Conservation (phyloP, 2,113 vertebrate genomes). For the Elaphurus davidianus region DNA sequence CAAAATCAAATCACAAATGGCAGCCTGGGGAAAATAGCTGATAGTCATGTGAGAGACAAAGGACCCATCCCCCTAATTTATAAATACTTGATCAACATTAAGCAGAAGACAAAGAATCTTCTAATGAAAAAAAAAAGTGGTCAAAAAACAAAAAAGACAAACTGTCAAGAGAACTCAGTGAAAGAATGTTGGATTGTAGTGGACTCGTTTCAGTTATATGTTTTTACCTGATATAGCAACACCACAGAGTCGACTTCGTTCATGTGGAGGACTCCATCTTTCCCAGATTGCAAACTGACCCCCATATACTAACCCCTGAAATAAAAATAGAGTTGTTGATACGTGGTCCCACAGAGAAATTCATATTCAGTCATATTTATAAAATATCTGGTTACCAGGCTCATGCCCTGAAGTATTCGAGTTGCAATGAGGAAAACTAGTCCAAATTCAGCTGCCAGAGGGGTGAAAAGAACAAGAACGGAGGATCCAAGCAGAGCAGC, state of each 20-base stretch:
- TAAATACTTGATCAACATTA: not conserved
- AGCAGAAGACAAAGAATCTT: not conserved
- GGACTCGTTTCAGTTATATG: fast-evolving
- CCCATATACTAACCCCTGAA: conserved; percentile 83
- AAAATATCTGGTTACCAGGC: conserved; percentile 33
- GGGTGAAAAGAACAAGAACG: conserved; percentile 81
- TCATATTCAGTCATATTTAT: not conserved
- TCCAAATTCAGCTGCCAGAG: conserved; percentile 76
- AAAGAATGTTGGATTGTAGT: not conserved
- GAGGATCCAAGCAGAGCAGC: conserved; percentile 82
- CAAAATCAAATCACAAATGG: not conserved
- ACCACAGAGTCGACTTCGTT: conserved; percentile 82
- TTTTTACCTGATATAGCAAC: conserved; percentile 77
- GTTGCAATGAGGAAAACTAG: not conserved
- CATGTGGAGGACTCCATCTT: conserved; percentile 86
- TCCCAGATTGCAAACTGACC: conserved; percentile 88
- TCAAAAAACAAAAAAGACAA: not conserved
- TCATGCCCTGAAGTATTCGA: conserved; percentile 10
- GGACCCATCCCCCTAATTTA: not conserved
- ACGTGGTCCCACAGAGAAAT: not conserved
- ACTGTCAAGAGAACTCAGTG: not conserved
- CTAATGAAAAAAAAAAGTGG: not conserved
- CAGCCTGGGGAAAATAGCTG: not conserved
- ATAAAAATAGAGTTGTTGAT: not conserved
- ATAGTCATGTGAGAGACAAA: not conserved